Conservation (phyloP, 2,797 vertebrate genomes). For the Sebastes variabilis region DNA sequence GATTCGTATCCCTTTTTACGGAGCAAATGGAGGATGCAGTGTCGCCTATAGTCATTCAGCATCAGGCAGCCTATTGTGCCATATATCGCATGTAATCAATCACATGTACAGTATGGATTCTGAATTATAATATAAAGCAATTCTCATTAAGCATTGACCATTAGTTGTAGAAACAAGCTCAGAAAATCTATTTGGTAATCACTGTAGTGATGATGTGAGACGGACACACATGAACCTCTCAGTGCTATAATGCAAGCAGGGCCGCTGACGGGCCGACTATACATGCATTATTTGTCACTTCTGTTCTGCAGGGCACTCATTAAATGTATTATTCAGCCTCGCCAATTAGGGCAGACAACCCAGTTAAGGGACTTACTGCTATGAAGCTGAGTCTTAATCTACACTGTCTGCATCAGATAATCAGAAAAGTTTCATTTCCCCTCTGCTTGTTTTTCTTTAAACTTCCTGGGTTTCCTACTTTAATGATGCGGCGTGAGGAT, state of each 20-base stretch:
- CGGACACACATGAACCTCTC: slow-evolving; percentile 7
- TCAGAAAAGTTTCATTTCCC: slow-evolving; percentile 35
- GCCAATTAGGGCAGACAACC: slow-evolving; percentile 51
- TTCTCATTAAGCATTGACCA: slow-evolving; percentile 20
- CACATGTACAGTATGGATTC: slow-evolving; percentile 23
- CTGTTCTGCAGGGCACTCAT: slow-evolving; percentile 52
- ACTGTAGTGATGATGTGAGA: not conserved
- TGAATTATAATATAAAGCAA: slow-evolving; percentile 30
- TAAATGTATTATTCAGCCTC: slow-evolving; percentile 66
- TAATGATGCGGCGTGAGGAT: slow-evolving; percentile 32
- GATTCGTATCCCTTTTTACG: slow-evolving; percentile 43
- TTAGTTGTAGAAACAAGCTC: slow-evolving; percentile 27
- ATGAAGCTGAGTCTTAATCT: slow-evolving; percentile 58
- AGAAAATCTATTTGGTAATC: slow-evolving; percentile 20
- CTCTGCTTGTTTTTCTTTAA: slow-evolving; percentile 14
- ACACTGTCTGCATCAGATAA: slow-evolving; percentile 58
- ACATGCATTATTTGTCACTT: slow-evolving; percentile 66
- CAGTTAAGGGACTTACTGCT: slow-evolving; percentile 51
- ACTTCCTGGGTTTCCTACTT: slow-evolving; percentile 15
- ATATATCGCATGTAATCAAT: slow-evolving; percentile 49
- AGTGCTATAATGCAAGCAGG: slow-evolving; percentile 24
- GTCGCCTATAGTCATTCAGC: slow-evolving; percentile 32
- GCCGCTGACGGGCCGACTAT: slow-evolving; percentile 15
- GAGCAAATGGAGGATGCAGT: slow-evolving; percentile 46
- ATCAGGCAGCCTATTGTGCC: slow-evolving; percentile 48